phyloP scores from a whole-genome alignment of 37 sponge, comb jelly and placozoan genomes.

The Chondrosia reniformis region DNA sequence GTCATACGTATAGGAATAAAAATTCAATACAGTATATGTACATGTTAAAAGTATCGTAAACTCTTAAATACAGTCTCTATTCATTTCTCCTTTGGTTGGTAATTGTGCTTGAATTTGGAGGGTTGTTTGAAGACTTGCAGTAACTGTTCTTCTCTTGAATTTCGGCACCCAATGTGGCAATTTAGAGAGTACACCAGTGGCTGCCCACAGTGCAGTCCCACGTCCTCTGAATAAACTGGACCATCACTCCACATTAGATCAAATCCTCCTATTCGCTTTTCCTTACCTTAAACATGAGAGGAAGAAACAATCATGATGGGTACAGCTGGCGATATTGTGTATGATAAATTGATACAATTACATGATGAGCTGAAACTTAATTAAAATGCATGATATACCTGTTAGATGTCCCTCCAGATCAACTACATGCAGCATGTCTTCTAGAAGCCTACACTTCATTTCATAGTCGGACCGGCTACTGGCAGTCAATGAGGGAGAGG shows the following conservation, averaged over 20 bases:
- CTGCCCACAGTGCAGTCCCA: conserved; percentile 78
- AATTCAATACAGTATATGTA: too few species aligned
- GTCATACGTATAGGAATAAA: too few species aligned
- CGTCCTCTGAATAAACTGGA: conserved; percentile 86
- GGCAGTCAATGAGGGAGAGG: conserved; percentile 96
- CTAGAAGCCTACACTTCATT: conserved; percentile 88
- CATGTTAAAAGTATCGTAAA: too few species aligned
- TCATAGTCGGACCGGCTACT: conserved; percentile 97
- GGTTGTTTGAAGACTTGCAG: conserved; percentile 56
- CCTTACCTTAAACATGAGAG: conserved; percentile 50
- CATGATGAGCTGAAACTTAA: too few species aligned
- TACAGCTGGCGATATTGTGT: neutral
- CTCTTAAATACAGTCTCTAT: too few species aligned
- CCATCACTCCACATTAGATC: conserved; percentile 99
- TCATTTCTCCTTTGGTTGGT: neutral
- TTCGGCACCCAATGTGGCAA: conserved; percentile 85
- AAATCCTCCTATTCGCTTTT: conserved; percentile 98
- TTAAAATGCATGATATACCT: neutral
- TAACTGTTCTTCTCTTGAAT: conserved; percentile 70
- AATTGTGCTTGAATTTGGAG: conserved; percentile 6
- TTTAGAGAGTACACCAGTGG: conserved; percentile 83
- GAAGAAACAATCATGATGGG: neutral
- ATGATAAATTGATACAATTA: too few species aligned
- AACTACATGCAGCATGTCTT: conserved; percentile 91
- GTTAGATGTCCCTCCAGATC: conserved; percentile 92